Conservation (phyloP, 2,888 invertebrate species). For the Drosophila prolongata region DNA sequence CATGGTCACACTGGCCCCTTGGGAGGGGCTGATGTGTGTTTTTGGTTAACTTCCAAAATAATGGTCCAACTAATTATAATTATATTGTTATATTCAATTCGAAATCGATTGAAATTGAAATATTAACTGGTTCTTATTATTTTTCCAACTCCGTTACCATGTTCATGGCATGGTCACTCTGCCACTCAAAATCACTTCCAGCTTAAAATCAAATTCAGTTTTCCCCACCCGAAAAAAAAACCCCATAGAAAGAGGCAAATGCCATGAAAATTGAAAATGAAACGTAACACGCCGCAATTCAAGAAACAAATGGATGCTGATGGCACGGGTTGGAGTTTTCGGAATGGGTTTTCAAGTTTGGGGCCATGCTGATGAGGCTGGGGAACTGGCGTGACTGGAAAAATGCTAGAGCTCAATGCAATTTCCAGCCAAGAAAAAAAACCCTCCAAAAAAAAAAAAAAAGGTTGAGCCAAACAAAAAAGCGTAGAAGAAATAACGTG, state of each 20-base stretch:
- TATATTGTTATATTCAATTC: too few relatives aligned
- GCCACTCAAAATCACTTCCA: background rate
- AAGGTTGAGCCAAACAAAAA: constrained; percentile 7
- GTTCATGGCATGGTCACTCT: constrained; percentile 2
- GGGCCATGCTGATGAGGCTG: constrained; percentile 25
- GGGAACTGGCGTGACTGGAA: constrained; percentile 7
- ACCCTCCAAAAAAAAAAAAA: background rate
- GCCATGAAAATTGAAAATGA: constrained; percentile 73
- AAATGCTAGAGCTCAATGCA: constrained; percentile 45
- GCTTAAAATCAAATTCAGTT: constrained; percentile 4
- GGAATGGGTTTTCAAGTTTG: background rate
- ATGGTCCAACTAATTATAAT: too few relatives aligned
- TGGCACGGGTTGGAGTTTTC: constrained; percentile 23
- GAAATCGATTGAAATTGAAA: too few relatives aligned
- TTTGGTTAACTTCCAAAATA: too few relatives aligned
- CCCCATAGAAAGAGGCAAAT: constrained; percentile 52
- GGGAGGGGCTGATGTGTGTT: too few relatives aligned
- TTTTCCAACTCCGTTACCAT: too few relatives aligned
- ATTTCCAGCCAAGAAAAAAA: constrained; percentile 42
- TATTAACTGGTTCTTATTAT: too few relatives aligned
- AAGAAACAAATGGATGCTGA: constrained; percentile 66
- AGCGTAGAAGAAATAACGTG: constrained; percentile 44
- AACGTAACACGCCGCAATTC: constrained; percentile 68
- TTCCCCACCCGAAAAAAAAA: background rate
- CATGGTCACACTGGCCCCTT: constrained; percentile 1